phyloP scores from a whole-genome alignment of 2,888 invertebrate genomes.

The Plusia festucae region DNA sequence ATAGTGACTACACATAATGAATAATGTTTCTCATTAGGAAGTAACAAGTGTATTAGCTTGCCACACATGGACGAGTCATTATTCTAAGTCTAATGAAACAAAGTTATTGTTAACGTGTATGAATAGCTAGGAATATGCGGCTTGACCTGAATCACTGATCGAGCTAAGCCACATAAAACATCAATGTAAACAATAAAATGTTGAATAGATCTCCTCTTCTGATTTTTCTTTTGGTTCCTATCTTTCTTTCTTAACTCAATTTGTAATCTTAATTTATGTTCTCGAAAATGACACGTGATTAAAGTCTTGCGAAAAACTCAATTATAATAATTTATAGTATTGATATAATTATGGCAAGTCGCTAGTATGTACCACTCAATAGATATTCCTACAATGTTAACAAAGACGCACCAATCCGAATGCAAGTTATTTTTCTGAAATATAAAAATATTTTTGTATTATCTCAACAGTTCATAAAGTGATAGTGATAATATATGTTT shows the following conservation, averaged over 20 bases:
- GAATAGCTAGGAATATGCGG: neutral
- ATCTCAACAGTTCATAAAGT: constrained; percentile 50
- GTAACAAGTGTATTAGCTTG: constrained; percentile 6
- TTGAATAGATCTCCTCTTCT: neutral
- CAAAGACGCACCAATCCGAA: constrained; percentile 10
- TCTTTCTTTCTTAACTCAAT: neutral
- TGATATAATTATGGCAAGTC: neutral
- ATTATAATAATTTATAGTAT: neutral
- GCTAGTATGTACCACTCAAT: constrained; percentile 2
- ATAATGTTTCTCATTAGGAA: constrained; percentile 2
- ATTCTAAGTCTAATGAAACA: constrained; percentile 24
- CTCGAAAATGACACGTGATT: neutral
- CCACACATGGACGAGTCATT: constrained; percentile 7
- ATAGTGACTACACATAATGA: constrained; percentile 12
- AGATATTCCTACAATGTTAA: constrained; percentile 7
- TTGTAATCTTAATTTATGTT: neutral
- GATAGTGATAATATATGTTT: constrained; percentile 57
- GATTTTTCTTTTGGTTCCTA: no score
- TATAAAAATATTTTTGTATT: constrained; percentile 69
- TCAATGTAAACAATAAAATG: neutral
- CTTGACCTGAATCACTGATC: neutral
- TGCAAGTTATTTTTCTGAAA: constrained; percentile 63
- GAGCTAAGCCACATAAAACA: neutral
- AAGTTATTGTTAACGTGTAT: neutral
- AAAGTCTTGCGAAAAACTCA: neutral